A percentile compares a stretch with the other conserved stretches of the same genome.
Conservation (phyloP, 2,113 vertebrate genomes). For the Stercorarius parasiticus region DNA sequence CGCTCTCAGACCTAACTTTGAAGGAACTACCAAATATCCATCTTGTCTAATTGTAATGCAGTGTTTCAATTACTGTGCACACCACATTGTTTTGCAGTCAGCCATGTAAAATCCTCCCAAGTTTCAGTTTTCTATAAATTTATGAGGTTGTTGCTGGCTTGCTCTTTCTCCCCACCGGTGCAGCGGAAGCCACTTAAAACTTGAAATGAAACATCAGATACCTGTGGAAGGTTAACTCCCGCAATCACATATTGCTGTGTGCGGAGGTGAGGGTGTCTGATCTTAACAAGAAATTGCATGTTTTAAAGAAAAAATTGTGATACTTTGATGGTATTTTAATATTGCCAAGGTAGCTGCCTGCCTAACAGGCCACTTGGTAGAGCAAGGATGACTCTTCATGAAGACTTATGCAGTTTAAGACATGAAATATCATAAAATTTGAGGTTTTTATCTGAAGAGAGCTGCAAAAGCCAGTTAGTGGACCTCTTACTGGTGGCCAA, state of each 20-base stretch:
- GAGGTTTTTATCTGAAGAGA: neutral
- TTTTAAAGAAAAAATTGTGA: neutral
- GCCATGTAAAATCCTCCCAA: neutral
- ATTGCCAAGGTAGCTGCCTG: neutral
- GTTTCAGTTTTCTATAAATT: neutral
- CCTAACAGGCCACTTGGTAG: neutral
- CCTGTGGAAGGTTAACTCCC: neutral
- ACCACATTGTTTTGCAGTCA: neutral
- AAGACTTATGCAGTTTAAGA: neutral
- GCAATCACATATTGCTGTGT: neutral
- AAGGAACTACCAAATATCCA: neutral
- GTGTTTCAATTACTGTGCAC: neutral
- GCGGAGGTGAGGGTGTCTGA: neutral
- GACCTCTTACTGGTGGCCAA: neutral
- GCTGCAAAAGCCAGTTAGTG: neutral
- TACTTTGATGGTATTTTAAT: neutral
- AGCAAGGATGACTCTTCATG: neutral
- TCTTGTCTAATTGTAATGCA: neutral
- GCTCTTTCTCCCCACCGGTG: neutral
- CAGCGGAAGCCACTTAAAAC: neutral
- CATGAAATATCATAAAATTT: neutral
- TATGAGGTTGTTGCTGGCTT: neutral
- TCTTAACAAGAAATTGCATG: neutral
- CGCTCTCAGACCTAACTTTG: neutral
- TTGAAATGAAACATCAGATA: neutral